Conservation (phyloP, 2,797 vertebrate species). For the Margarornis squamiger region DNA sequence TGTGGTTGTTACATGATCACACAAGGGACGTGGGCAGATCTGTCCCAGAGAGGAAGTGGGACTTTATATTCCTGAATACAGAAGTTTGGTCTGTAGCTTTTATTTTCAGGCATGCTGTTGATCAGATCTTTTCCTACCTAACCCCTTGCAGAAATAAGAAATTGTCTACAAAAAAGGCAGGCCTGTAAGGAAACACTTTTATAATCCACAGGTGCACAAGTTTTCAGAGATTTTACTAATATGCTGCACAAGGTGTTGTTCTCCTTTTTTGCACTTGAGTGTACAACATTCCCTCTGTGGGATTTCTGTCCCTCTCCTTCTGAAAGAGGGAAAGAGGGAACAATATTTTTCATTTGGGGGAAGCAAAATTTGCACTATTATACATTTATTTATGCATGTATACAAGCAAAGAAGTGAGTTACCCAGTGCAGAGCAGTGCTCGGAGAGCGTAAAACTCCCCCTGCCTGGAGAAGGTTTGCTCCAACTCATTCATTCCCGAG, state of each 20-base stretch:
- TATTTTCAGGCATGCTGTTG: neutral
- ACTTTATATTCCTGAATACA: neutral
- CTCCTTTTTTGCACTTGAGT: neutral
- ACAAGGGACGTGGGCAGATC: neutral
- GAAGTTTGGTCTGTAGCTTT: neutral
- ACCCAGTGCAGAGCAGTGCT: neutral
- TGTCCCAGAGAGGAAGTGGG: neutral
- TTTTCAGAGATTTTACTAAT: neutral
- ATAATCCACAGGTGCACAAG: neutral
- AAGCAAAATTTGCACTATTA: neutral
- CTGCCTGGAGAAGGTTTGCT: neutral
- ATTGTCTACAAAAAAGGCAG: neutral
- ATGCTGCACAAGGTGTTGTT: neutral
- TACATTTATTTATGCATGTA: neutral
- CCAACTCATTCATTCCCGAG: rapidly evolving
- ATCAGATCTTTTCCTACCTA: neutral
- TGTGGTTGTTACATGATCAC: neutral
- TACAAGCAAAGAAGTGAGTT: neutral
- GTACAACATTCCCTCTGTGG: neutral
- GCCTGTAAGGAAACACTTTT: neutral
- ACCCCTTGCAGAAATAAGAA: neutral
- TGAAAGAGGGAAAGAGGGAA: neutral
- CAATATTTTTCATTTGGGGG: neutral
- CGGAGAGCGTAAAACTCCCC: neutral
- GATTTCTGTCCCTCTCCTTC: neutral